Conservation (phyloP, 35 echinoderm and acorn worm species). For the Ophioderma brevispina region DNA sequence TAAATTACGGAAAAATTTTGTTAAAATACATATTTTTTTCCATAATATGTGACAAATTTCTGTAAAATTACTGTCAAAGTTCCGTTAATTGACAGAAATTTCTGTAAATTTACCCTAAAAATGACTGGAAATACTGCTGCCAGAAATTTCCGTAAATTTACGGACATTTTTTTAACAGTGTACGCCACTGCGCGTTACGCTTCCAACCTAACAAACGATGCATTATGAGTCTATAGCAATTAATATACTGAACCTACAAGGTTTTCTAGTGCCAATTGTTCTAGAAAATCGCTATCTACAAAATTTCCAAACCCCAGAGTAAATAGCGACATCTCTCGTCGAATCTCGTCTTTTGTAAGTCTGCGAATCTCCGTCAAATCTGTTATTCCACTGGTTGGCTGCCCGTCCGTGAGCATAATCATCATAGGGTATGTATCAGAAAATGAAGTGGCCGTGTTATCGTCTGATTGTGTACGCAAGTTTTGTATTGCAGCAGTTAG, state of each 20-base stretch:
- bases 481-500: conserved; percentile 45
- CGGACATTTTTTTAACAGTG: too few relatives aligned
- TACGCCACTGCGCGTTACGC: too few relatives aligned
- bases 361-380: conserved; percentile 8
- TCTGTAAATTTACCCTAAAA: too few relatives aligned
- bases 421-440: conserved; percentile 63
- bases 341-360: background rate
- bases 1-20: too few relatives aligned
- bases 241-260: conserved; percentile 12
- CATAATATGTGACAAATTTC: too few relatives aligned
- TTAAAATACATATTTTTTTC: too few relatives aligned
- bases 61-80: too few relatives aligned
- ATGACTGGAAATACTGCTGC: too few relatives aligned
- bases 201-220: too few relatives aligned
- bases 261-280: conserved; percentile 59
- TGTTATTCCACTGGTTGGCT: conserved; percentile 57
- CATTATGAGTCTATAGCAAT: too few relatives aligned
- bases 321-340: conserved; percentile 55
- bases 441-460: background rate
- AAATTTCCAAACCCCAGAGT: conserved; percentile 66
- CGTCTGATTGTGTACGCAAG: background rate
- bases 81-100: too few relatives aligned
- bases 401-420: conserved; percentile 88
- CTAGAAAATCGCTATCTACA: conserved; percentile 62
- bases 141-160: too few relatives aligned